These are phyloP conservation scores for Charanyca ferruginea DNA, from an alignment of 2,888 invertebrate genomes.

Conservation along the genomic window DNA sequence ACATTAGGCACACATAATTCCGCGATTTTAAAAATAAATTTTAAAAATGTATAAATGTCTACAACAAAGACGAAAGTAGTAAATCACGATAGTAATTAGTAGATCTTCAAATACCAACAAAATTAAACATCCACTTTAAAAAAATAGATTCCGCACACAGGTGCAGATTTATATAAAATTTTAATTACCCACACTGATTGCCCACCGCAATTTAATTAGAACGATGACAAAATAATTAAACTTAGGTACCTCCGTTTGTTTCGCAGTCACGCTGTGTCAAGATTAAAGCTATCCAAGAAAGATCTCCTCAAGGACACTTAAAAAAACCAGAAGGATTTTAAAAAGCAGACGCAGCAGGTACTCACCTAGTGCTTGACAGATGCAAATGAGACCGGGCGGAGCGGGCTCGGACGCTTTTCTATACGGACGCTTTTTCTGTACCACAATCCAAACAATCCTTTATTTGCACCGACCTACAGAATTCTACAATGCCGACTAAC, in stretches of 20 bases:
- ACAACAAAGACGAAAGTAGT: neutral
- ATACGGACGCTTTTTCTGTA: constrained; percentile 77
- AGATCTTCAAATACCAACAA: constrained; percentile 36
- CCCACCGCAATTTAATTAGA: constrained; percentile 59
- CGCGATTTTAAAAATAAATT: neutral
- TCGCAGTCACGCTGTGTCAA: constrained; percentile 67
- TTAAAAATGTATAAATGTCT: constrained; percentile 1
- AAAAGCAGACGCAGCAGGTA: constrained; percentile 81
- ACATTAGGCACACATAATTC: neutral
- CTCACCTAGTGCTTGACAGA: constrained; percentile 85
- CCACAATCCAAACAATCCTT: constrained; percentile 85
- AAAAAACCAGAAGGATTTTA: constrained; percentile 75
- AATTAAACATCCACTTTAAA: constrained; percentile 10
- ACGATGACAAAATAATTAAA: constrained; percentile 63
- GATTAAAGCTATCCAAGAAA: constrained; percentile 73
- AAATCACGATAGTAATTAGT: constrained; percentile 33
- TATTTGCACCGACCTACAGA: constrained; percentile 77
- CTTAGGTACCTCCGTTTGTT: constrained; percentile 59
- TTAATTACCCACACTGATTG: constrained; percentile 40
- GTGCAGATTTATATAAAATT: constrained; percentile 45
- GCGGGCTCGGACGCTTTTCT: constrained; percentile 74
- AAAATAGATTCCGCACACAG: constrained; percentile 37
- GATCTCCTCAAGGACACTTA: constrained; percentile 69
- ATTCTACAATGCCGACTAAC: constrained; percentile 71
- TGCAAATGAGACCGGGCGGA: constrained; percentile 83